These are phyloP conservation scores for Nibea albiflora DNA, from an alignment of 2,113 vertebrate species.

Conservation along the genomic window DNA sequence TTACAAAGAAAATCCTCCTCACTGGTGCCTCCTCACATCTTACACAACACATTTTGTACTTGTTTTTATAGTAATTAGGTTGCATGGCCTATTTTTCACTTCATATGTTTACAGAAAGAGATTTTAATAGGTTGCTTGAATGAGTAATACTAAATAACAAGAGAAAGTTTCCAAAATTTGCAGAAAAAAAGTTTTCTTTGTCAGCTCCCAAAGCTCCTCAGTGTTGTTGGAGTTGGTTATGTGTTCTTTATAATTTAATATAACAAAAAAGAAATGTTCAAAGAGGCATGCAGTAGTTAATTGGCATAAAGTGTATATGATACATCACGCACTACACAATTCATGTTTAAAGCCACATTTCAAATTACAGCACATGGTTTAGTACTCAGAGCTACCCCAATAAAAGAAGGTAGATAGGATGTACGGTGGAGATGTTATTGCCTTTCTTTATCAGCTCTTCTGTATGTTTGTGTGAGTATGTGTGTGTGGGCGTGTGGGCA, in stretches of 20 bases:
- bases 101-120: not conserved
- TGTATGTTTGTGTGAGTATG: not conserved
- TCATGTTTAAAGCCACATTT: not conserved
- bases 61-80: not conserved
- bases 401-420: not conserved
- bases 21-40: not conserved
- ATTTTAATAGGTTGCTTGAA: not conserved
- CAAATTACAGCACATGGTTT: not conserved
- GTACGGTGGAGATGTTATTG: not conserved
- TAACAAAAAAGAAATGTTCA: too few relatives aligned
- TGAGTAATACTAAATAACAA: not conserved
- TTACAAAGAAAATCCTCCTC: constrained; percentile 2
- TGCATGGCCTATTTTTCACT: not conserved
- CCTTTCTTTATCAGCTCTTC: not conserved
- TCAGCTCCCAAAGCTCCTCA: not conserved
- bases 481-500: not conserved
- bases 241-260: not conserved
- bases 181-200: not conserved
- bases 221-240: not conserved
- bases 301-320: not conserved
- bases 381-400: not conserved
- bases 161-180: not conserved
- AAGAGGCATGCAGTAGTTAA: not conserved
- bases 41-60: not conserved
- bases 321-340: not conserved